Base-by-base conservation (phyloP, 35 echinoderm and acorn worm genomes). In the Apostichopus parvimensis region DNA sequence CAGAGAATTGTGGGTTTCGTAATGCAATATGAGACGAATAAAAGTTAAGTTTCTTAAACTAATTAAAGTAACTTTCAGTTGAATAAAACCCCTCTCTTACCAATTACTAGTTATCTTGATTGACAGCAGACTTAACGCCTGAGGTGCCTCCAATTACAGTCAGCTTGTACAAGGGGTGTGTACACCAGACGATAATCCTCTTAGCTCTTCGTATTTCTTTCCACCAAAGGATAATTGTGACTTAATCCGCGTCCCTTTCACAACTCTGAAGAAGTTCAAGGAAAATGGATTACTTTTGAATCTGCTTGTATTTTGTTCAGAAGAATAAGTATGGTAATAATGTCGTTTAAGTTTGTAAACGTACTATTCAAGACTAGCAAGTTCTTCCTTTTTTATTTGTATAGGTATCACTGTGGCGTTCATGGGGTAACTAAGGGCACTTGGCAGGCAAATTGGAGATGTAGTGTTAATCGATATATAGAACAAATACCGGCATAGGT, bases 161-260 rank as follows among this genome's bases (percentile, higher is more conserved):
- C 71, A 75, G 17, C 7, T 75, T 14, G 71, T 68, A 68, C 18
- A 68, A 75, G 12, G 81, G 81, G 81, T 84, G 81, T 84, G 81
- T 54, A 20, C 57, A 55, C 54, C 57, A 84, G 81, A 84, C 81
- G 14, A 18, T 84, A 84, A 84, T 84, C 81, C 13, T 57, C 81
- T 84, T 84, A 84, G 17, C 13, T 17, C 8, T 56, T 59, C 57
- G 10, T 22, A 8, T 8, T 5, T 58, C 54, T 14, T 17, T 55
- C n/a, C 18, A 22, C 52, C 53, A 56, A 58, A 59, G 54, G 57
- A 56, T 15, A 17, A 84, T 84, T 84, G 20, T 58, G 17, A 59
- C 53, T 52, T 84, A 84, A 84, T 84, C 54, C 81, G 54, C 81
- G 81, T 84, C 15, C 54, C 54, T 54, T 84, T 58, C 56, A 84